Conservation (phyloP, 2,113 vertebrate species). For the Larimichthys crocea region DNA sequence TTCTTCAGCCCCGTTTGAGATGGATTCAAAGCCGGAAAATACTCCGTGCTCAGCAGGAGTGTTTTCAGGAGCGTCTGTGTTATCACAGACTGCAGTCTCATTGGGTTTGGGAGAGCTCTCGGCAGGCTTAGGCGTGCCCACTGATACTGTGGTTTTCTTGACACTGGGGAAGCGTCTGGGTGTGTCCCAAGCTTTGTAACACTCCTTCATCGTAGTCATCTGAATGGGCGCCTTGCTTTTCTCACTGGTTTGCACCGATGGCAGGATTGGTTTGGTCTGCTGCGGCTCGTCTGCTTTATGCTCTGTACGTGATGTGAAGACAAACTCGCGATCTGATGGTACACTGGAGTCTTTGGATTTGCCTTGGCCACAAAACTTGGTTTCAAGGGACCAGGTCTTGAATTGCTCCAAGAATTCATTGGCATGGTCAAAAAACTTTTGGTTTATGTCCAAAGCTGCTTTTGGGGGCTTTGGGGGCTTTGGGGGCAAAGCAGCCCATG, state of each 20-base stretch:
- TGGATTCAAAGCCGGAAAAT: conserved; percentile 58
- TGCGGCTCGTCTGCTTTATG: conserved; percentile 62
- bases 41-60: conserved; percentile 64
- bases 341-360: conserved; percentile 40
- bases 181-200: conserved; percentile 73
- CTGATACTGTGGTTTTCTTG: conserved; percentile 47
- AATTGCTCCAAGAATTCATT: conserved; percentile 78
- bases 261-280: conserved; percentile 34
- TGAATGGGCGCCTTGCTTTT: conserved; percentile 48
- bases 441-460: background rate
- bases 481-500: conserved; percentile 17
- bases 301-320: conserved; percentile 67
- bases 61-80: no score
- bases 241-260: background rate
- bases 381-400: conserved; percentile 71
- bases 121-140: background rate
- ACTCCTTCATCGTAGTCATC: conserved; percentile 75
- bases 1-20: conserved; percentile 57
- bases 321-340: conserved; percentile 66
- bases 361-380: conserved; percentile 20
- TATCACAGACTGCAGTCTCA: conserved; percentile 50
- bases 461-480: conserved; percentile 50
- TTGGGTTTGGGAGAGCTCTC: conserved; percentile 48
- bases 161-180: conserved; percentile 6
- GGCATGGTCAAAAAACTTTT: conserved; percentile 44